phyloP scores from a whole-genome alignment of 2,113 vertebrate species.

The Toxotes jaculatrix region DNA sequence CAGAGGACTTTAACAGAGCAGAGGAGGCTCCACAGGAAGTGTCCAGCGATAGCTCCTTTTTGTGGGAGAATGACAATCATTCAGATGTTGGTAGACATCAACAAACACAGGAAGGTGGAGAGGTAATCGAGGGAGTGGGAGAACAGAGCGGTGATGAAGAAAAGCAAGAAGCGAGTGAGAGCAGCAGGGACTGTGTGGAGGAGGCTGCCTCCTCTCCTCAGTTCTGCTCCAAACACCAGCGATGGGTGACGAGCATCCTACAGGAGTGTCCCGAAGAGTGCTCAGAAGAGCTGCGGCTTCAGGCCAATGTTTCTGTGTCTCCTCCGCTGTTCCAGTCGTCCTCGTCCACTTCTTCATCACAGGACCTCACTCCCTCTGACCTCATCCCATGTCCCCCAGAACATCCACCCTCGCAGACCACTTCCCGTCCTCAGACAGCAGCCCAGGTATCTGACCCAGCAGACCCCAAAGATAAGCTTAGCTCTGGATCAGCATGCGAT shows the following conservation, averaged over 20 bases:
- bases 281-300: slow-evolving; percentile 40
- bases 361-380: slow-evolving; percentile 69
- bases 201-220: slow-evolving; percentile 40
- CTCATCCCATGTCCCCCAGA: slow-evolving; percentile 19
- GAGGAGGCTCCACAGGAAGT: background rate
- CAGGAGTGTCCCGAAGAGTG: slow-evolving; percentile 72
- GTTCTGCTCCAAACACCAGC: slow-evolving; percentile 81
- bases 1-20: background rate
- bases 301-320: slow-evolving; percentile 15
- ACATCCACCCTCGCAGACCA: background rate
- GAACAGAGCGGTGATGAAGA: background rate
- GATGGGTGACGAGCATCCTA: slow-evolving; percentile 81
- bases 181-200: background rate
- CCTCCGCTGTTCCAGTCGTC: slow-evolving; percentile 52
- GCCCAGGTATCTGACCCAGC: background rate
- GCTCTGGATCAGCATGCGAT: background rate
- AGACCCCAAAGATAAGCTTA: background rate
- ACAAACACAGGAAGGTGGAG: background rate
- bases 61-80: background rate
- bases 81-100: background rate
- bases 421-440: background rate
- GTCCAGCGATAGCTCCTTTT: background rate
- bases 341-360: slow-evolving; percentile 61
- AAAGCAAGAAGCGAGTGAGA: background rate
- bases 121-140: background rate